Percentiles rank a stretch among this genome's conserved stretches.
Evolutionary conservation across 2,113 vertebrate genomes (phyloP).

Genomic region (Columba janthina): DNA sequence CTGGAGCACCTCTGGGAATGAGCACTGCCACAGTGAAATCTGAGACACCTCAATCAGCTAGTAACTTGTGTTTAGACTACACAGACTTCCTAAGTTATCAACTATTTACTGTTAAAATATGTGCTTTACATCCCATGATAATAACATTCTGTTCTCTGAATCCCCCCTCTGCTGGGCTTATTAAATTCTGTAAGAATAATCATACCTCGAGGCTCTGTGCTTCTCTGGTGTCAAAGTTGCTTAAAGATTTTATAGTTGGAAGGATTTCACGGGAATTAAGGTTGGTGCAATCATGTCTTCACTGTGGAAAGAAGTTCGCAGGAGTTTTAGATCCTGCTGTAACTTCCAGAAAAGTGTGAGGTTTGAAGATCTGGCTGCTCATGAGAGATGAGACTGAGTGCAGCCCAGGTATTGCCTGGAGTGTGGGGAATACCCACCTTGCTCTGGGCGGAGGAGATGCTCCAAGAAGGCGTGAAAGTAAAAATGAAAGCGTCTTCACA

Average conservation of each 20-base stretch:
- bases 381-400: not conserved
- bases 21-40: not conserved
- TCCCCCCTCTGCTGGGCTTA: not conserved
- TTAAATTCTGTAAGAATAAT: constrained; percentile 54
- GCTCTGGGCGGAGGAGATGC: not conserved
- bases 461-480: not conserved
- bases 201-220: not conserved
- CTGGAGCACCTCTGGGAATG: not conserved
- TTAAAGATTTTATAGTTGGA: constrained; percentile 40
- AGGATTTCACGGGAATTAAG: constrained; percentile 3
- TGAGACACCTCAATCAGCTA: not conserved
- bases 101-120: constrained; percentile 19
- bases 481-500: not conserved
- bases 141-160: not conserved
- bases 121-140: not conserved
- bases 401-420: not conserved
- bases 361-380: not conserved
- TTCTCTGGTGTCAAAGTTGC: constrained; percentile 27
- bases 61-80: not conserved
- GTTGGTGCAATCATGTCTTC: not conserved
- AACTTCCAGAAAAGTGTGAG: not conserved
- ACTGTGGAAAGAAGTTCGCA: not conserved
- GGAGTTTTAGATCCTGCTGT: not conserved
- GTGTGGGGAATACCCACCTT: not conserved
- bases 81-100: not conserved